phyloP scores from a whole-genome alignment of 2,113 vertebrate genomes.

The Puntigrus tetrazona region DNA sequence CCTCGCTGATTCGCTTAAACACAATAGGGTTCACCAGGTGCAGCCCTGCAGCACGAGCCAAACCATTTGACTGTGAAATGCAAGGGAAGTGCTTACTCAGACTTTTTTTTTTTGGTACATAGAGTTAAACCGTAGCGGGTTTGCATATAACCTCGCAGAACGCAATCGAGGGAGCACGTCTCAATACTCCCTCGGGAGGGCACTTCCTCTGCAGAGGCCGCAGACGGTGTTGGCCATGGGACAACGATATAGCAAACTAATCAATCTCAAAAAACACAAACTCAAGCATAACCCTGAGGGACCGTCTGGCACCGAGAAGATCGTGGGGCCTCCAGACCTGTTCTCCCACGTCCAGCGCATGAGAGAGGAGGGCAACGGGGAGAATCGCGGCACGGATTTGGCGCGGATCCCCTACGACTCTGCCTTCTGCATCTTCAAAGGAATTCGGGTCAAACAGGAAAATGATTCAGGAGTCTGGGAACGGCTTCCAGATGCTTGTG shows the following conservation, averaged over 20 bases:
- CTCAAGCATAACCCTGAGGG: constrained; percentile 2
- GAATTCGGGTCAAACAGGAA: constrained; percentile 70
- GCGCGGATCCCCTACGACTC: constrained; percentile 25
- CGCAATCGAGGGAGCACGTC: neutral
- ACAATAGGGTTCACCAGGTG: constrained; percentile 40
- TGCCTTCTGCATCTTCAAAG: constrained; percentile 63
- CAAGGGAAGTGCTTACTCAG: constrained; percentile 52
- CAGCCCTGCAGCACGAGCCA: constrained; percentile 19
- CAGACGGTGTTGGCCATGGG: constrained; percentile 54
- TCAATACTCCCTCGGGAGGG: constrained; percentile 60
- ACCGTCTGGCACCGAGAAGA: constrained; percentile 15
- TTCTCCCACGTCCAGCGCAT: neutral
- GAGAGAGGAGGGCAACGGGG: constrained; percentile 36
- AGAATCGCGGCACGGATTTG: constrained; percentile 59
- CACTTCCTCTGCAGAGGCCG: constrained; percentile 49
- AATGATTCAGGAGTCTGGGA: constrained; percentile 64
- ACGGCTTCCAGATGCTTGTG: constrained; percentile 72
- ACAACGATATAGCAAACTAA: constrained; percentile 68
- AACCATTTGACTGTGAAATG: constrained; percentile 44
- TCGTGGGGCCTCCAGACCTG: neutral
- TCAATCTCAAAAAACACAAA: constrained; percentile 12
- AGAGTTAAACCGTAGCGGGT: constrained; percentile 41
- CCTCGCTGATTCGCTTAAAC: neutral
- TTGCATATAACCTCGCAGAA: constrained; percentile 38
- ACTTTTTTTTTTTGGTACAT: constrained; percentile 19